Evolutionary conservation across 2,113 vertebrate genomes (phyloP).

Genomic region (Chitala chitala): DNA sequence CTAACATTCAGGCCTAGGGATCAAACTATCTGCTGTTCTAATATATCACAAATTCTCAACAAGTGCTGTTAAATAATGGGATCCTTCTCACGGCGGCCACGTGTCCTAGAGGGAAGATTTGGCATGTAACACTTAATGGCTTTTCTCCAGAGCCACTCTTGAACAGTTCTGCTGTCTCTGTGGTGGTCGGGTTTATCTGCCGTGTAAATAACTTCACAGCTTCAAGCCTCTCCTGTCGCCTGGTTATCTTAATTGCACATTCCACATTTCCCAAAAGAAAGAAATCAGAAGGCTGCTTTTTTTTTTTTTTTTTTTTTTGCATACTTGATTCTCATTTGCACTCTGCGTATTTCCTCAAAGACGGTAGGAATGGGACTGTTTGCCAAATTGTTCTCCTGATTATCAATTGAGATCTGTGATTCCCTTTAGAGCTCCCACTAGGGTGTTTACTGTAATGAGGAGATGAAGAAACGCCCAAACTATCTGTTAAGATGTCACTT

Average conservation of each 20-base stretch:
- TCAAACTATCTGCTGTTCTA: not conserved
- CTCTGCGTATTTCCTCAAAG: not conserved
- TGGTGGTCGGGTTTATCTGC: conserved; percentile 24
- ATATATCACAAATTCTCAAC: not conserved
- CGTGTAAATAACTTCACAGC: conserved; percentile 27
- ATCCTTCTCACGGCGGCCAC: not conserved
- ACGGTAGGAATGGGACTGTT: not conserved
- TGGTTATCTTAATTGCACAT: conserved; percentile 6
- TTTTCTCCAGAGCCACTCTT: conserved; percentile 19
- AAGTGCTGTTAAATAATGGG: not conserved
- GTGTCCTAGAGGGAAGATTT: not conserved
- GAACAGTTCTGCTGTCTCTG: conserved; percentile 17
- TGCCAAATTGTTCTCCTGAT: conserved; percentile 1
- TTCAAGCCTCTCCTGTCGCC: conserved; percentile 21
- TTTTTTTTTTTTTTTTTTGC: no score
- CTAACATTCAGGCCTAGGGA: not conserved
- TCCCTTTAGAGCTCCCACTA: not conserved
- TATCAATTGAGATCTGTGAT: conserved; percentile 1
- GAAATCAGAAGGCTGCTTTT: not conserved
- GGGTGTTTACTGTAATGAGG: conserved; percentile 1
- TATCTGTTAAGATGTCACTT: conserved; percentile 11
- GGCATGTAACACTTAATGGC: not conserved
- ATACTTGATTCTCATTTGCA: not conserved
- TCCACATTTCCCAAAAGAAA: not conserved
- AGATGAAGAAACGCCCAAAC: not conserved